Conservation (phyloP, 2,888 invertebrate species). For the Trachelus tabidus region DNA sequence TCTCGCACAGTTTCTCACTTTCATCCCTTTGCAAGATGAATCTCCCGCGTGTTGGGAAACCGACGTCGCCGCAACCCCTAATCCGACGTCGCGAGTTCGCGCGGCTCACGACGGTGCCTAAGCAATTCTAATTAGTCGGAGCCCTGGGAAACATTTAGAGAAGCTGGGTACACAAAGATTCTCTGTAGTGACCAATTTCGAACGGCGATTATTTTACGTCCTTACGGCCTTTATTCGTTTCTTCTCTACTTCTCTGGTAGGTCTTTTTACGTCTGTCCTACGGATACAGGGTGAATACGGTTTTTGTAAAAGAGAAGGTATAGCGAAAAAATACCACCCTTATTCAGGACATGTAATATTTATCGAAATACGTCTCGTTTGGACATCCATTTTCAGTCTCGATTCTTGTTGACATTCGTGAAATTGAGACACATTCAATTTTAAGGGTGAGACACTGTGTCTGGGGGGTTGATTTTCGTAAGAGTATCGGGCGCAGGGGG, state of each 20-base stretch:
- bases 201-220: not conserved
- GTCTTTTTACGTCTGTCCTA: not conserved
- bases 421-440: conserved; percentile 47
- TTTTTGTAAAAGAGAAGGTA: not conserved
- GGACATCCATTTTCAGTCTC: conserved; percentile 40
- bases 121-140: conserved; percentile 8
- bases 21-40: conserved; percentile 21
- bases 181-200: not conserved
- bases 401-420: conserved; percentile 53
- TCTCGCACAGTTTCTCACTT: conserved; percentile 9
- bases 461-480: not conserved
- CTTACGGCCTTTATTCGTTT: not conserved
- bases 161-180: not conserved
- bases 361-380: conserved; percentile 41
- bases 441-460: conserved; percentile 24
- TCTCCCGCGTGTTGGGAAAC: conserved; percentile 22
- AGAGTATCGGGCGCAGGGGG: not conserved
- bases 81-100: conserved; percentile 22
- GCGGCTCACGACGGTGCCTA: not conserved
- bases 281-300: not conserved
- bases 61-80: conserved; percentile 24
- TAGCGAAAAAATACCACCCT: not conserved
- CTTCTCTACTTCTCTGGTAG: not conserved
- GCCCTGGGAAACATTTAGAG: not conserved
- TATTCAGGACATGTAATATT: conserved; percentile 26